A percentile compares a stretch with the other conserved stretches of the same genome.
These are phyloP conservation scores for Pedionomus torquatus DNA, from an alignment of 2,113 vertebrate species.

Conservation along the genomic window DNA sequence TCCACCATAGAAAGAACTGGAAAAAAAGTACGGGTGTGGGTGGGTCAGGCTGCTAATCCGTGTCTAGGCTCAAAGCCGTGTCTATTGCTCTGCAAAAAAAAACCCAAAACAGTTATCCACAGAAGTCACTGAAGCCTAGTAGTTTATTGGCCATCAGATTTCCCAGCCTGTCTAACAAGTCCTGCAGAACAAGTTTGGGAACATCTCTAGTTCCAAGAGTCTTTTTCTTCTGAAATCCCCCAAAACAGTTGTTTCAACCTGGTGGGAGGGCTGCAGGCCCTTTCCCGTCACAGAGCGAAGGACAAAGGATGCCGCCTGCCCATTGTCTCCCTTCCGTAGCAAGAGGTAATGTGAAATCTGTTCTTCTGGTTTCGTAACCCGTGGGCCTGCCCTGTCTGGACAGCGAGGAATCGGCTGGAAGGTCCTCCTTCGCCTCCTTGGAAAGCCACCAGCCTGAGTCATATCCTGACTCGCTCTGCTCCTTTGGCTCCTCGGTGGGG, in stretches of 20 bases:
- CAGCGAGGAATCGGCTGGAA: neutral
- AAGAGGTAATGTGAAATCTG: neutral
- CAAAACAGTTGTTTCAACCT: rapidly evolving
- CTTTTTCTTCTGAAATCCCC: neutral
- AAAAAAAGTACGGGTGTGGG: rapidly evolving
- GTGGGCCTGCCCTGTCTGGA: neutral
- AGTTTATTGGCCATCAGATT: rapidly evolving
- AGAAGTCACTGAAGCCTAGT: neutral
- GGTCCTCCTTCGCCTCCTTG: slow-evolving; percentile 25
- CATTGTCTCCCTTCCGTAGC: neutral
- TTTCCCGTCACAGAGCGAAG: neutral
- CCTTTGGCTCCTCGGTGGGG: neutral
- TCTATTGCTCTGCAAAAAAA: neutral
- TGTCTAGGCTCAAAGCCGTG: neutral
- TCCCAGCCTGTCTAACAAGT: neutral
- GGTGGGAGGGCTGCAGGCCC: neutral
- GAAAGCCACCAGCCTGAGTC: slow-evolving; percentile 40
- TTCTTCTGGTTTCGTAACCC: neutral
- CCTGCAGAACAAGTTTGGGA: neutral
- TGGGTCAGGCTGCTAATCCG: neutral
- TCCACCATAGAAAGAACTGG: rapidly evolving
- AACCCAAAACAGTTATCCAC: neutral
- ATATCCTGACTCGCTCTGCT: neutral
- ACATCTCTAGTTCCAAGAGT: too few species aligned
- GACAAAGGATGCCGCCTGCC: neutral